phyloP scores from a whole-genome alignment of 1,140 invertebrate species.

The Orius laevigatus region DNA sequence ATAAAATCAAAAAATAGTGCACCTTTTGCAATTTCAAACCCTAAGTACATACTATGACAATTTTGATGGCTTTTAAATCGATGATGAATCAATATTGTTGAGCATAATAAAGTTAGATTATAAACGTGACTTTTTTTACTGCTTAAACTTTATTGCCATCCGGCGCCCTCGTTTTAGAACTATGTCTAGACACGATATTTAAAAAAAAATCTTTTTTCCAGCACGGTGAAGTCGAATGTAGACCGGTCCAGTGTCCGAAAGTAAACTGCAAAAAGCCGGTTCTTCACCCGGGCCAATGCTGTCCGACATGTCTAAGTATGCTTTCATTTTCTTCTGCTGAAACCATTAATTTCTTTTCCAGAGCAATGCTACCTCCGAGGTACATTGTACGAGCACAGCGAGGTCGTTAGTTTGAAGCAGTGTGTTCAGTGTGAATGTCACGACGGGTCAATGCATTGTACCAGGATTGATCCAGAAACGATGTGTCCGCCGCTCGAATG shows the following conservation, averaged over 20 bases:
- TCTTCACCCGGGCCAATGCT: conserved; percentile 59
- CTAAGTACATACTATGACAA: too few species aligned
- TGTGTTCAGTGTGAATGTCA: conserved; percentile 59
- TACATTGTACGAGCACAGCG: conserved; percentile 67
- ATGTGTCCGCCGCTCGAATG: conserved; percentile 68
- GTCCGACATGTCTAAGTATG: conserved; percentile 66
- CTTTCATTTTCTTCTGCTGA: too few species aligned
- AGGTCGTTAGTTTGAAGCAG: conserved; percentile 49
- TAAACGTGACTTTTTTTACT: too few species aligned
- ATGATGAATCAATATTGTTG: too few species aligned
- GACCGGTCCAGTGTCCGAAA: conserved; percentile 54
- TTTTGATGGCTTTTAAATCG: too few species aligned
- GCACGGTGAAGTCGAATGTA: conserved; percentile 68
- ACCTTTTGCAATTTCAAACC: too few species aligned
- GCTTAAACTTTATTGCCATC: too few species aligned
- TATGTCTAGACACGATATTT: conserved; percentile 4
- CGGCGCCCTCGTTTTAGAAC: too few species aligned
- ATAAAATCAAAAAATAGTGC: too few species aligned
- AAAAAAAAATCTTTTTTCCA: conserved; percentile 29
- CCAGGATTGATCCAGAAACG: conserved; percentile 49
- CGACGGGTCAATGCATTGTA: conserved; percentile 66
- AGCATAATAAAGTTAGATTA: too few species aligned
- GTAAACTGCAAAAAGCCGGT: conserved; percentile 64
- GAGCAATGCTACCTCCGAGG: conserved; percentile 63
- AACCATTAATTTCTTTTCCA: conserved; percentile 28